Base-by-base conservation (phyloP, 1,140 invertebrate species). In the Ylistrum balloti region DNA sequence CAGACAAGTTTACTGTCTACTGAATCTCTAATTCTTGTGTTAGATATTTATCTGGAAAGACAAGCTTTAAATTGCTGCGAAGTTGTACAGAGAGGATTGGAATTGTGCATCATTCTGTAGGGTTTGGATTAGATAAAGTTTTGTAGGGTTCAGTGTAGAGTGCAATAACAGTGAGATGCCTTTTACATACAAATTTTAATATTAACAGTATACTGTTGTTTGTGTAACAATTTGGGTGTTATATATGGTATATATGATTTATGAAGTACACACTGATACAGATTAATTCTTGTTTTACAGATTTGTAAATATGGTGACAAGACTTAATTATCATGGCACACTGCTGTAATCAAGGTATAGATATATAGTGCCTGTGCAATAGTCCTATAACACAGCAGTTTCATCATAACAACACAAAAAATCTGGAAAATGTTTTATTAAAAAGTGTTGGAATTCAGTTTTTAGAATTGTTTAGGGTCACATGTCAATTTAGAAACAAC, bases 141-240 rank as follows among this genome's bases (percentile, higher is more conserved):
- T 74, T 74, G 56, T 74, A 74, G 20, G 17, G 28, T 28, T 28
- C 56, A 74, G 1, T 28, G 28, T 28, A 28, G 56, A 74, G 56
- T 74, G 56, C 56, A 74, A 74, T 74, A 74, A 74, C 11, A 28
- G 11, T 74, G 56, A 74, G 22, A 74, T 74, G 56, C 56, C 56
- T 74, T 74, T 74, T 74, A 74, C 56, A 28, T 74, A 74, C 56
- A 74, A 28, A 74, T 74, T 74, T 74, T 74, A 74, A 28, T 74
- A 74, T 74, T 74, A 45, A 74, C 56, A 1, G 28, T 74, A 74
- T 74, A 74, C 28, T 74, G 41, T 45, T 74, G n/a, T n/a, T n/a
- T 74, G n/a, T 74, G 56, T 28, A n/a, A 0, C 5, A 74, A n/a
- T 17, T 74, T 74, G 9, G 9, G 41, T 45, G 41, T 9, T 45